phyloP scores from a whole-genome alignment of 92 coral and sea anemone genomes.

The Zoanthus sansibaricus region DNA sequence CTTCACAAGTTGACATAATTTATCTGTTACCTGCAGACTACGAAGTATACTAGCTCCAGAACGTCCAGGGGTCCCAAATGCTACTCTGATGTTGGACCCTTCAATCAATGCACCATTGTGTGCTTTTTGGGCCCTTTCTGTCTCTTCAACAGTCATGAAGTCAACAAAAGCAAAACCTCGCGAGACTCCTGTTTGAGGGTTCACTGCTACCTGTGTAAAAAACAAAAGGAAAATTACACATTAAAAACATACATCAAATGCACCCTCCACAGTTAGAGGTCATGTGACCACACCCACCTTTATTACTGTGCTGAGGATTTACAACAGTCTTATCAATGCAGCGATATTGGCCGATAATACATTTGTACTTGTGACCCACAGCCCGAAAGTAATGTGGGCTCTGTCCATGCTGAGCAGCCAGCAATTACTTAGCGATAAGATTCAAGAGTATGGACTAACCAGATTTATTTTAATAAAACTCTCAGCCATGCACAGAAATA shows the following conservation, averaged over 20 bases:
- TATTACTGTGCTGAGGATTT: too few species aligned
- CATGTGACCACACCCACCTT: too few species aligned
- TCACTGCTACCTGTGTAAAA: conserved; percentile 71
- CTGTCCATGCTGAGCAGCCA: too few species aligned
- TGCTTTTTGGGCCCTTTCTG: conserved; percentile 85
- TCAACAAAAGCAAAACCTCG: conserved; percentile 97
- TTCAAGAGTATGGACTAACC: too few species aligned
- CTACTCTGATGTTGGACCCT: conserved; percentile 80
- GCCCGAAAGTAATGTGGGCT: too few species aligned
- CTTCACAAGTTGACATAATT: neutral
- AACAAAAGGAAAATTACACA: neutral
- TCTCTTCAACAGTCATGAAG: conserved; percentile 79
- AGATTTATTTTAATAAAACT: too few species aligned
- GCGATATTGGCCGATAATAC: too few species aligned
- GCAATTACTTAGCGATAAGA: too few species aligned
- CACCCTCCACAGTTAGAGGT: too few species aligned
- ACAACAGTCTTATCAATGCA: too few species aligned
- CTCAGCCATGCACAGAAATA: too few species aligned
- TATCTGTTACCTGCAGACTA: conserved; percentile 39
- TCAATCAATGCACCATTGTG: conserved; percentile 82
- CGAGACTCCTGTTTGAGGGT: conserved; percentile 69
- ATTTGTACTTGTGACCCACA: too few species aligned
- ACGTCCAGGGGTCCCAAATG: conserved; percentile 96
- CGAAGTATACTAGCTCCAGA: conserved; percentile 83
- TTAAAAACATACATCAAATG: neutral